Conservation (phyloP, 2,113 vertebrate species). For the Caranx melampygus region DNA sequence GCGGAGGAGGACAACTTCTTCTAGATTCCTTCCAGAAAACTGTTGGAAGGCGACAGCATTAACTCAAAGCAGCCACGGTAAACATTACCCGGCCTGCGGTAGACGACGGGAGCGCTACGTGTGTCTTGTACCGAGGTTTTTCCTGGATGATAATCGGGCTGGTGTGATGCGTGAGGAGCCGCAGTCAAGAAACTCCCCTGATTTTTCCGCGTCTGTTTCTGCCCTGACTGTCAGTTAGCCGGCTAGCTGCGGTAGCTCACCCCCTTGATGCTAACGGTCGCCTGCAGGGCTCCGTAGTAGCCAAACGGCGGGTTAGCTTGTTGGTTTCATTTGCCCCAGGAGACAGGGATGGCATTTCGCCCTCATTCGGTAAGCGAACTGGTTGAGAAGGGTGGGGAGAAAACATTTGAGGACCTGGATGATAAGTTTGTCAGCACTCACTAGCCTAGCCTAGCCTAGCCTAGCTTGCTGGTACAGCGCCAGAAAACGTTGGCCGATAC, state of each 20-base stretch:
- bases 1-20: slow-evolving; percentile 81
- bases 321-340: slow-evolving; percentile 35
- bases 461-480: slow-evolving; percentile 62
- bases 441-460: slow-evolving; percentile 72
- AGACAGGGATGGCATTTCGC: slow-evolving; percentile 66
- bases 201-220: slow-evolving; percentile 75
- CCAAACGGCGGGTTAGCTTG: slow-evolving; percentile 27
- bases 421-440: slow-evolving; percentile 75
- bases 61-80: slow-evolving; percentile 11
- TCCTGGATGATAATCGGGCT: slow-evolving; percentile 29
- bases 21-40: slow-evolving; percentile 70
- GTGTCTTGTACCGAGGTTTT: slow-evolving; percentile 24
- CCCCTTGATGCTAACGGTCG: slow-evolving; percentile 49
- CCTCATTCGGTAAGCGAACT: slow-evolving; percentile 56
- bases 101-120: slow-evolving; percentile 32
- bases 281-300: slow-evolving; percentile 14
- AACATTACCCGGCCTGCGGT: background rate
- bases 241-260: slow-evolving; percentile 62
- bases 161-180: slow-evolving; percentile 70
- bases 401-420: slow-evolving; percentile 47
- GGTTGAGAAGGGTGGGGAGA: slow-evolving; percentile 47
- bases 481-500: slow-evolving; percentile 57
- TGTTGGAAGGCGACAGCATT: slow-evolving; percentile 55
- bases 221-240: slow-evolving; percentile 78
- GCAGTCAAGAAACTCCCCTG: slow-evolving; percentile 74